Evolutionary conservation across 37 sponge, comb jelly and placozoan genomes (phyloP).

Genomic region (Beroe forskalii): DNA sequence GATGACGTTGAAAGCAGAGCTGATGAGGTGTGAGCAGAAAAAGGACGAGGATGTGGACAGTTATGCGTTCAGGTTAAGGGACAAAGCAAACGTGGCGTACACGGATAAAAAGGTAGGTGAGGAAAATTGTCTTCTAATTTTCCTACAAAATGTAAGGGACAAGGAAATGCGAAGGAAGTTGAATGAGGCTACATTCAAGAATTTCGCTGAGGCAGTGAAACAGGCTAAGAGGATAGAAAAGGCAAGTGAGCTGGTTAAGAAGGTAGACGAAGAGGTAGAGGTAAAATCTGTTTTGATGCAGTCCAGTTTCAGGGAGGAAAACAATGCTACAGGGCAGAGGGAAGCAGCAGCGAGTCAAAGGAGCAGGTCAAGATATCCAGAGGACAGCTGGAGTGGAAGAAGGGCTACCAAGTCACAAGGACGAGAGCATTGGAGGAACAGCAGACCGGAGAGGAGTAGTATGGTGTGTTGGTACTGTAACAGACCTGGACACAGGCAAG

Average conservation of each 20-base stretch:
- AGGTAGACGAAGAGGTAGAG: background rate
- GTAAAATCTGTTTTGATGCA: background rate
- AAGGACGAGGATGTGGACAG: background rate
- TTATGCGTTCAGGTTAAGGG: background rate
- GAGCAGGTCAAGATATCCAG: no score
- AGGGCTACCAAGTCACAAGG: no score
- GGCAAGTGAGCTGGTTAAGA: background rate
- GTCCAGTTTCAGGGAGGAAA: no score
- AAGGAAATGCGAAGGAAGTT: background rate
- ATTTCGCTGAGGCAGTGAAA: background rate
- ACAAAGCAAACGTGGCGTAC: slow-evolving; percentile 2
- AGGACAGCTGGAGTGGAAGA: no score
- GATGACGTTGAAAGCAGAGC: background rate
- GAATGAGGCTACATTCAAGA: background rate
- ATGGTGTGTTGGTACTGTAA: background rate
- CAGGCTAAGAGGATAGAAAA: background rate
- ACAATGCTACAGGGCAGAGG: no score
- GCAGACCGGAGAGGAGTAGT: no score
- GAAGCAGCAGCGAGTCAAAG: no score
- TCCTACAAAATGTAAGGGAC: background rate
- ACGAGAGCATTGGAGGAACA: no score
- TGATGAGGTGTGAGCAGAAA: background rate
- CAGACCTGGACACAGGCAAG: background rate
- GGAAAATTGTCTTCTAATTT: background rate
- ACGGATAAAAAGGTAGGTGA: background rate